Percentiles rank a stretch among this genome's conserved stretches.
Conservation (phyloP, 35 echinoderm and acorn worm species). For the Eucidaris tribuloides region DNA sequence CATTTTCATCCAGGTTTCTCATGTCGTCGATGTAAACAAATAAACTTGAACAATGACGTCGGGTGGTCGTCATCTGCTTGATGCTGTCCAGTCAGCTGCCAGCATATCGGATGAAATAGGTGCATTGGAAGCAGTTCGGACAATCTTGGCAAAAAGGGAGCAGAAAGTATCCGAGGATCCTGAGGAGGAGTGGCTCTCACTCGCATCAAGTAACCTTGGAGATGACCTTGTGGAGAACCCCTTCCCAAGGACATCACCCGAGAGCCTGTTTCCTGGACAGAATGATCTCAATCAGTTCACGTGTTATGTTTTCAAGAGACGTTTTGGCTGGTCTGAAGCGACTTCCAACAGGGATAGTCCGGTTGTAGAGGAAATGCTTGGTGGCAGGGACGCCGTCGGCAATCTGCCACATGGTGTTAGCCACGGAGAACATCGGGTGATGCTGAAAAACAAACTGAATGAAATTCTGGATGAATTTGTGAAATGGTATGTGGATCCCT, state of each 20-base stretch:
- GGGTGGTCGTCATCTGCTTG: no score
- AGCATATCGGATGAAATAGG: background rate
- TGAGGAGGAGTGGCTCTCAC: constrained; percentile 72
- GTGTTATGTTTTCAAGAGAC: constrained; percentile 81
- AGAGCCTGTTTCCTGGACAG: constrained; percentile 39
- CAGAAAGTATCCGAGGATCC: constrained; percentile 38
- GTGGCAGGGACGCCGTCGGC: background rate
- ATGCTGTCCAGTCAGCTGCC: background rate
- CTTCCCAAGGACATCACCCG: constrained; percentile 56
- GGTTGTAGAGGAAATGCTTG: background rate
- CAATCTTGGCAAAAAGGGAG: background rate
- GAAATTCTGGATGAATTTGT: constrained; percentile 86
- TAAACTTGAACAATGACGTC: no score
- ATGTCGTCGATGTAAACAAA: no score
- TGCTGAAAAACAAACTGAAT: constrained; percentile 66
- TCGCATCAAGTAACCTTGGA: constrained; percentile 59
- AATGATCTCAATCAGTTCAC: constrained; percentile 77
- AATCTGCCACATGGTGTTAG: background rate
- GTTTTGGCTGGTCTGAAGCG: constrained; percentile 93
- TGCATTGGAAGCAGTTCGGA: background rate
- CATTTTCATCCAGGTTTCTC: no score
- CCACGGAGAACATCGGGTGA: constrained; percentile 16
- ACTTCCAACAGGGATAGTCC: background rate
- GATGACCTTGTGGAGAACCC: constrained; percentile 70
- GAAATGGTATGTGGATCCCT: constrained; percentile 94